Base-by-base conservation (phyloP, 2,888 invertebrate species). In the Oscheius sp. region DNA sequence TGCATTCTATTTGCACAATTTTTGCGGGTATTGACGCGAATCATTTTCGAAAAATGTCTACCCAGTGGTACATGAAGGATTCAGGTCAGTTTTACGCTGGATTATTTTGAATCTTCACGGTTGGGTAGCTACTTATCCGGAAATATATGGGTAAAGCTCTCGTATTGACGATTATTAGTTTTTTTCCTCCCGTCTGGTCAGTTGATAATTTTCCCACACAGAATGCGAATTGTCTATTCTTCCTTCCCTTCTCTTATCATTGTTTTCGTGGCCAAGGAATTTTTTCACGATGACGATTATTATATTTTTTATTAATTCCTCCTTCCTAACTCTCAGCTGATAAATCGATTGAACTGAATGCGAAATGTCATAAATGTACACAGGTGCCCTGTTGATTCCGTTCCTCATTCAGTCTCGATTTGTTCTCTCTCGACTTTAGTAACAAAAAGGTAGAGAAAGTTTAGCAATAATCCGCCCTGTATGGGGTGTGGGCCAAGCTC, bases 401-500 rank as follows among this genome's bases (percentile, higher is more conserved):
- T 34, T 55, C 27, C 29, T 23, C 27, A 5, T 17, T 27, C 5
- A 39, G 25, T 10, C 12, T 45, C 1, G 15, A 17, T 57, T 37
- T 57, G 3, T 20, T 37, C 5, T 20, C n/a, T 8, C 39, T 57
- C 23, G 23, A 3, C 33, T 37, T 4, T 37, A 23, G 10, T 57
- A 2, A 3, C 17, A 17, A 25, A 52, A 52, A 42, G 17, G 42
- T 42, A 52, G 27, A 23, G 15, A 57, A 37, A 31, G 8, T 10
- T 48, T 48, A 48, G n/a, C n/a, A n/a, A n/a, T n/a, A n/a, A 31
- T 33, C 20, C 31, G 20, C 48, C 33, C 17, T 50, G 39, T 53
- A 66, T 66, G 66, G 66, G 66, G 53, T 66, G 66, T 55, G 66
- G 66, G 6, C 66, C 66, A n/a, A 66, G 66, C 31, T 17, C 45